These are phyloP conservation scores for Polyommatus icarus DNA, from an alignment of 2,888 invertebrate species.

Conservation along the genomic window DNA sequence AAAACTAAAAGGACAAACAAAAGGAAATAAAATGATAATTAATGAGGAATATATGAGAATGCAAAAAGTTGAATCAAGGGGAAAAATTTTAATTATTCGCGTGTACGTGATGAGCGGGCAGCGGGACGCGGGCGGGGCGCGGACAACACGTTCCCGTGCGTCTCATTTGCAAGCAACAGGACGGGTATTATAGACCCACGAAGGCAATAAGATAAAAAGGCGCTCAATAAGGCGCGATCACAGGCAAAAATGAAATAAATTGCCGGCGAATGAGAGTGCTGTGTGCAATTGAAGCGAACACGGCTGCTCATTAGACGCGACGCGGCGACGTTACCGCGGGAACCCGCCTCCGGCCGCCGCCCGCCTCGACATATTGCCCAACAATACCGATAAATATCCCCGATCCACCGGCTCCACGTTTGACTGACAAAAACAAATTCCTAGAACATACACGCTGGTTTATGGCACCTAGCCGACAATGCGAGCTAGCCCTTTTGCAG, in stretches of 20 bases:
- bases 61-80: conserved; percentile 48
- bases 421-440: conserved; percentile 49
- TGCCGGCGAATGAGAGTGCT: conserved; percentile 77
- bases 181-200: conserved; percentile 78
- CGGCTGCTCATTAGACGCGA: conserved; percentile 74
- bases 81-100: conserved; percentile 72
- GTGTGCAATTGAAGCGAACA: conserved; percentile 79
- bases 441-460: conserved; percentile 63
- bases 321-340: conserved; percentile 43
- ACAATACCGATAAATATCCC: conserved; percentile 52
- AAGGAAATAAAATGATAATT: conserved; percentile 33
- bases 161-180: conserved; percentile 80
- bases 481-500: conserved; percentile 62
- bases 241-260: conserved; percentile 81
- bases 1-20: conserved; percentile 19
- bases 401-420: conserved; percentile 39
- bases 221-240: conserved; percentile 80
- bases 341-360: conserved; percentile 36
- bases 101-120: conserved; percentile 69
- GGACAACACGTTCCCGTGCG: conserved; percentile 68
- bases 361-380: conserved; percentile 42
- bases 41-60: conserved; percentile 35
- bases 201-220: conserved; percentile 78
- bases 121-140: conserved; percentile 33
- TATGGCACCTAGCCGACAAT: conserved; percentile 49